Percentiles rank a stretch among this genome's conserved stretches.
These are phyloP conservation scores for Bursaphelenchus okinawaensis DNA, from an alignment of 2,888 invertebrate genomes.

Conservation along the genomic window DNA sequence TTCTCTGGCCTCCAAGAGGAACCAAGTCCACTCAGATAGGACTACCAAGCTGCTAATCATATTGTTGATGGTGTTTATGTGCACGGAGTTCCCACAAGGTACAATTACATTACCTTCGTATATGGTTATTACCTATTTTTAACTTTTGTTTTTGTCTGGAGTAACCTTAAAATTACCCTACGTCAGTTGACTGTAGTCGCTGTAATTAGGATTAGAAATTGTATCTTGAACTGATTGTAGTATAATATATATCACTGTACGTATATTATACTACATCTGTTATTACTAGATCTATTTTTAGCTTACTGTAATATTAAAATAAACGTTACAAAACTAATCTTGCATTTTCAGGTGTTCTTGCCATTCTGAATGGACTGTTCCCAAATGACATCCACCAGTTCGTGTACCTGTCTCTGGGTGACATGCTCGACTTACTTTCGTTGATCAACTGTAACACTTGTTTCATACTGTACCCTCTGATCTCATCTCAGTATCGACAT, in stretches of 20 bases:
- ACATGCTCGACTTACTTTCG: slow-evolving; percentile 37
- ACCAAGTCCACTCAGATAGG: slow-evolving; percentile 29
- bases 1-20: slow-evolving; percentile 26
- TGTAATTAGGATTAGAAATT: no score
- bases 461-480: slow-evolving; percentile 37
- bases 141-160: no score
- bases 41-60: slow-evolving; percentile 67
- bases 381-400: slow-evolving; percentile 39
- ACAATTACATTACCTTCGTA: background rate
- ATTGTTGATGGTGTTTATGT: slow-evolving; percentile 71
- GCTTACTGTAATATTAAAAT: no score
- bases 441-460: slow-evolving; percentile 41
- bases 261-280: no score
- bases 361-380: slow-evolving; percentile 37
- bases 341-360: slow-evolving; percentile 27
- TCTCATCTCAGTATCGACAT: slow-evolving; percentile 27
- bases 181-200: no score
- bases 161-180: no score
- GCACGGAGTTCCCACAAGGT: slow-evolving; percentile 69
- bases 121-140: no score
- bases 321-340: no score
- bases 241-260: no score
- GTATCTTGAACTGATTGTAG: no score
- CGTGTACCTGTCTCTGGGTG: slow-evolving; percentile 38
- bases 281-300: no score